Evolutionary conservation across 2,113 vertebrate species (phyloP).

Genomic region (Enhydra lutris): DNA sequence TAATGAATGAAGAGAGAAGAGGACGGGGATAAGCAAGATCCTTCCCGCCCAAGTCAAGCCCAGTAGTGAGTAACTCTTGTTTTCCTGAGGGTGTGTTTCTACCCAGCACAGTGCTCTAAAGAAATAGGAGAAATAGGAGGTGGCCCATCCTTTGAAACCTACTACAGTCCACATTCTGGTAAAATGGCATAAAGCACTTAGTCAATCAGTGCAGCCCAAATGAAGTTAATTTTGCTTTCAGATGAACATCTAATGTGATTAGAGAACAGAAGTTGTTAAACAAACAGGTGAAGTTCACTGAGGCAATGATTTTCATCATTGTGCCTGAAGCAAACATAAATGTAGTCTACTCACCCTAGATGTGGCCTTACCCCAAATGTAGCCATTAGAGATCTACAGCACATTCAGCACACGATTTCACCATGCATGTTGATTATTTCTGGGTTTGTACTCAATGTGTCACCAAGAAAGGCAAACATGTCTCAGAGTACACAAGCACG

Average conservation of each 20-base stretch:
- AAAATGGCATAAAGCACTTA: not conserved
- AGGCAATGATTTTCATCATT: not conserved
- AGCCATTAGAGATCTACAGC: not conserved
- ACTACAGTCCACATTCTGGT: not conserved
- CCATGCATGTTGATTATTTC: not conserved
- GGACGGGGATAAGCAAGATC: not conserved
- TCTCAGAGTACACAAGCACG: not conserved
- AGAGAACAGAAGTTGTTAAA: not conserved
- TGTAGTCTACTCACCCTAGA: not conserved
- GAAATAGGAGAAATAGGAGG: not conserved
- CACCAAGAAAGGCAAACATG: not conserved
- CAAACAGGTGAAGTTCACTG: not conserved
- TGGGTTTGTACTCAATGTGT: not conserved
- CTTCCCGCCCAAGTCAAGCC: not conserved
- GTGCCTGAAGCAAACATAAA: not conserved
- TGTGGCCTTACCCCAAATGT: not conserved
- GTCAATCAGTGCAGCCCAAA: not conserved
- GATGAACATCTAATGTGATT: not conserved
- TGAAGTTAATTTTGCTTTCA: not conserved
- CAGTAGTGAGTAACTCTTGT: not conserved
- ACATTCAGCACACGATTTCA: not conserved
- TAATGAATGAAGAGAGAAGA: not conserved
- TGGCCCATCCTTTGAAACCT: not conserved
- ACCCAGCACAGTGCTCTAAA: not conserved
- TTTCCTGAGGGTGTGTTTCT: not conserved